These are phyloP conservation scores for Sinhomidia bicolor DNA, from an alignment of 2,888 invertebrate species.

Conservation along the genomic window DNA sequence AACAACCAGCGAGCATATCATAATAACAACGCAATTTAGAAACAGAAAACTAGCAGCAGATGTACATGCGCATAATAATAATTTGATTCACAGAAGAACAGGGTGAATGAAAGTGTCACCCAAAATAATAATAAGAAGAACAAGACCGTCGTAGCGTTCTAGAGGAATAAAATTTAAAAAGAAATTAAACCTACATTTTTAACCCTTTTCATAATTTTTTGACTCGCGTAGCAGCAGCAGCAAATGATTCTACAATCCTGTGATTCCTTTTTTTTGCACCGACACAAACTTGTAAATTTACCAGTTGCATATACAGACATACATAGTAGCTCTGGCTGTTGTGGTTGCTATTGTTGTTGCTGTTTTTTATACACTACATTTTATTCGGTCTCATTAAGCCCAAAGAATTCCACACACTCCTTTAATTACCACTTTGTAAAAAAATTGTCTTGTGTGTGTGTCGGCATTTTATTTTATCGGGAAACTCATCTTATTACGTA, in stretches of 20 bases:
- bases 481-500: too few relatives aligned
- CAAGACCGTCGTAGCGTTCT: too few relatives aligned
- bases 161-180: too few relatives aligned
- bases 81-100: constrained; percentile 51
- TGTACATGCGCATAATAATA: too few relatives aligned
- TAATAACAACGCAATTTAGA: constrained; percentile 8
- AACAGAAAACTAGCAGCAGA: constrained; percentile 37
- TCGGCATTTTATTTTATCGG: constrained; percentile 18
- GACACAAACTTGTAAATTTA: neutral
- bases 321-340: too few relatives aligned
- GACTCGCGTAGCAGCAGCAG: too few relatives aligned
- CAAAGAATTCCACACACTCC: constrained; percentile 70
- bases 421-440: constrained; percentile 67
- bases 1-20: neutral
- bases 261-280: neutral
- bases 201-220: neutral
- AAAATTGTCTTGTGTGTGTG: neutral
- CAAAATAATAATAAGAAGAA: neutral
- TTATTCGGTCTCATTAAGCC: constrained; percentile 65
- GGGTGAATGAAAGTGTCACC: constrained; percentile 43
- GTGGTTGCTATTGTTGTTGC: too few relatives aligned
- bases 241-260: neutral
- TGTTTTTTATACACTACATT: too few relatives aligned
- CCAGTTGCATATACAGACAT: too few relatives aligned
- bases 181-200: too few relatives aligned